Evolutionary conservation across 23 tunicate species (phyloP).

Genomic region (Corella eumyota): DNA sequence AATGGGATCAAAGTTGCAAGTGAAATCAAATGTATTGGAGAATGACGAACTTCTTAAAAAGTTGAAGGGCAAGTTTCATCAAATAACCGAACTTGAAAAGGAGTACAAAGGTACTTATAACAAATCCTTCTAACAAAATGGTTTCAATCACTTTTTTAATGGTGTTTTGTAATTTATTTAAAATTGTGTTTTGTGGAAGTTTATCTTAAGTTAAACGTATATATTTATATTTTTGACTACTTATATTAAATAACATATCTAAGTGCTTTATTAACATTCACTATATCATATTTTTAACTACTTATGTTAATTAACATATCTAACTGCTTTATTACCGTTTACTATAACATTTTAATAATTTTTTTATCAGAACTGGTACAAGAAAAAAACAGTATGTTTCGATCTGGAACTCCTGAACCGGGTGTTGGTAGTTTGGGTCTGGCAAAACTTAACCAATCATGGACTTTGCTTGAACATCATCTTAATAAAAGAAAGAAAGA

Average conservation of each 20-base stretch:
- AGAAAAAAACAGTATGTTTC: slow-evolving; percentile 13
- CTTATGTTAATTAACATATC: too few species aligned
- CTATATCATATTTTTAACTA: too few species aligned
- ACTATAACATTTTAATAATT: too few species aligned
- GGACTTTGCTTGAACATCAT: slow-evolving; percentile 70
- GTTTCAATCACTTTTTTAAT: too few species aligned
- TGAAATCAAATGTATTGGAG: slow-evolving; percentile 3
- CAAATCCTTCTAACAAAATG: neutral
- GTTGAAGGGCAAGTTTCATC: slow-evolving; percentile 36
- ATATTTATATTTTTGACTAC: too few species aligned
- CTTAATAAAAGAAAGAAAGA: slow-evolving; percentile 12
- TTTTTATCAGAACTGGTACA: slow-evolving; percentile 22
- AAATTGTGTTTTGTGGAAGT: too few species aligned
- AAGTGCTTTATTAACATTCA: too few species aligned
- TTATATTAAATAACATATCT: too few species aligned
- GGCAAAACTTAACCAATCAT: slow-evolving; percentile 38
- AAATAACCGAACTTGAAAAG: slow-evolving; percentile 36
- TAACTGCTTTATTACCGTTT: too few species aligned
- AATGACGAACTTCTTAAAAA: slow-evolving; percentile 8
- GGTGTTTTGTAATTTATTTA: too few species aligned
- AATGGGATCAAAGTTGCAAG: slow-evolving; percentile 7
- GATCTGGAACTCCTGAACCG: slow-evolving; percentile 47
- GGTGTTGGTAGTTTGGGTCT: slow-evolving; percentile 57
- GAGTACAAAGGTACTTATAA: slow-evolving; percentile 35
- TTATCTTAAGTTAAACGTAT: too few species aligned